These are phyloP conservation scores for Drosophila takahashii DNA, from an alignment of 1,140 invertebrate genomes.

Conservation along the genomic window DNA sequence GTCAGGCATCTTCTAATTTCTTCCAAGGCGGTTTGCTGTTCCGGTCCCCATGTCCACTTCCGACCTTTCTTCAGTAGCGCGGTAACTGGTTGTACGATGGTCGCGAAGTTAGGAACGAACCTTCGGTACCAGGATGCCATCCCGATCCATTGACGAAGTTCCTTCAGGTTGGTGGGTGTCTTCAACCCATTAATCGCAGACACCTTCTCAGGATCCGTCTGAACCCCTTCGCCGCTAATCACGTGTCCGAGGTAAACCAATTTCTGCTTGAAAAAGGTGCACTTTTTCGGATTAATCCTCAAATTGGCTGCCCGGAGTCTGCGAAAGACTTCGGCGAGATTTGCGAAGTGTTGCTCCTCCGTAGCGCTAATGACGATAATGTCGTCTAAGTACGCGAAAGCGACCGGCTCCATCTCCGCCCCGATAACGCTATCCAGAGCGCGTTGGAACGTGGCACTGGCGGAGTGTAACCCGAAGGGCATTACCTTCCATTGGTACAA, in stretches of 20 bases:
- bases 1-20: not conserved
- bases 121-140: too few species aligned
- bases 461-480: not conserved
- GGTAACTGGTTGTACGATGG: not conserved
- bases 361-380: not conserved
- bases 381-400: slow-evolving; percentile 1
- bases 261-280: not conserved
- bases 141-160: too few species aligned
- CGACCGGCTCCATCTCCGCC: not conserved
- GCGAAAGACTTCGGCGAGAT: not conserved
- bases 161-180: too few species aligned
- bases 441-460: not conserved
- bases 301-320: not conserved
- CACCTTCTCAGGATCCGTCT: not conserved
- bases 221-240: not conserved
- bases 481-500: not conserved
- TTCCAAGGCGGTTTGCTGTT: not conserved
- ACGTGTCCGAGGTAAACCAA: not conserved
- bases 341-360: not conserved
- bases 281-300: not conserved
- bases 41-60: too few species aligned
- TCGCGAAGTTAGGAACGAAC: too few species aligned
- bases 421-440: not conserved
- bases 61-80: not conserved
- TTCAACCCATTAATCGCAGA: too few species aligned